phyloP scores from a whole-genome alignment of 1,140 invertebrate species.

The Euura lappo region DNA sequence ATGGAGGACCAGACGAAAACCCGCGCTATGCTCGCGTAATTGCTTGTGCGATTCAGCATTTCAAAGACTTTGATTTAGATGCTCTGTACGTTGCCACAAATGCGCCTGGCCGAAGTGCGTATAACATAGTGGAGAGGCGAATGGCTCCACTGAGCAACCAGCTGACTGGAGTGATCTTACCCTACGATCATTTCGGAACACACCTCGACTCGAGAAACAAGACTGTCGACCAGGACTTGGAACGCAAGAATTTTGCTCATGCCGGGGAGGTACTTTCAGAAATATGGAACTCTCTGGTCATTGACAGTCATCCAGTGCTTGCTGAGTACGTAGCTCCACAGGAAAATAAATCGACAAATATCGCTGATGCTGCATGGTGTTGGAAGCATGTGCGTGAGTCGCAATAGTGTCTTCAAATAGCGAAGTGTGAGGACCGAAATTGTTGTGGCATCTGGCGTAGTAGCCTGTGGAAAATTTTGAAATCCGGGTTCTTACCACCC shows the following conservation, averaged over 20 bases:
- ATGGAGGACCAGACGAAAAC: slow-evolving; percentile 56
- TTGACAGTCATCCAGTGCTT: slow-evolving; percentile 40
- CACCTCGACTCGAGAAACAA: slow-evolving; percentile 46
- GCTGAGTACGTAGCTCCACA: slow-evolving; percentile 35
- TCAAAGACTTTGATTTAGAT: slow-evolving; percentile 51
- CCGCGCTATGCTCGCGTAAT: slow-evolving; percentile 52
- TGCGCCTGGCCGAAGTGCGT: slow-evolving; percentile 52
- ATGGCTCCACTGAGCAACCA: slow-evolving; percentile 53
- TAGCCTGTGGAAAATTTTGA: slow-evolving; percentile 9
- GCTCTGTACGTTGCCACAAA: slow-evolving; percentile 53
- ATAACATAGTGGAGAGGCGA: slow-evolving; percentile 37
- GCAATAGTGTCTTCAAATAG: slow-evolving; percentile 21
- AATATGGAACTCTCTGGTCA: slow-evolving; percentile 40
- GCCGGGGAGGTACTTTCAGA: slow-evolving; percentile 42
- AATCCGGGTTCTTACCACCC: slow-evolving; percentile 9
- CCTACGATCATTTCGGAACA: slow-evolving; percentile 49
- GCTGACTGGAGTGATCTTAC: slow-evolving; percentile 49
- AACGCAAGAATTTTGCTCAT: slow-evolving; percentile 39
- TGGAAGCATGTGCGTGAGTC: slow-evolving; percentile 14
- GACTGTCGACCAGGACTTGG: slow-evolving; percentile 45
- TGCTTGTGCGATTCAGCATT: slow-evolving; percentile 41
- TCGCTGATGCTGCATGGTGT: slow-evolving; percentile 16
- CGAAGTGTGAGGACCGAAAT: background rate
- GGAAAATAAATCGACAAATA: background rate
- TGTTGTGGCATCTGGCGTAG: slow-evolving; percentile 4